Conservation (phyloP, 37 sponge, comb jelly and placozoan genomes). For the Agelas oroides region DNA sequence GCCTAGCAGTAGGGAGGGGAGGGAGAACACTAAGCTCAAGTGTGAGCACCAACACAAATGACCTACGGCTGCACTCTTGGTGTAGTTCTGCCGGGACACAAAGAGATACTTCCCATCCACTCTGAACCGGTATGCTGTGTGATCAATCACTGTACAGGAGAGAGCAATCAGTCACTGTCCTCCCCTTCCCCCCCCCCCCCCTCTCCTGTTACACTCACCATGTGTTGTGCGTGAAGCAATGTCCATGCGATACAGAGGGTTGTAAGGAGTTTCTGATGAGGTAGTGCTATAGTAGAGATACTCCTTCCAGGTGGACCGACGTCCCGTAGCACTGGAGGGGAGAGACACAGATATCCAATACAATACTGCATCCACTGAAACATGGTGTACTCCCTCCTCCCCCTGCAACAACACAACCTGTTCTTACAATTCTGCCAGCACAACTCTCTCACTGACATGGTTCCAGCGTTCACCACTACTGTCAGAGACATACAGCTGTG, state of each 20-base stretch:
- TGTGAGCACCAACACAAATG: not conserved
- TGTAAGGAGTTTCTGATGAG: not conserved
- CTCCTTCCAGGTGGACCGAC: not conserved
- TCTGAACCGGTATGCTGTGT: conserved; percentile 45
- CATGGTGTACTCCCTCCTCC: too few relatives aligned
- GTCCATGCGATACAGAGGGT: conserved; percentile 43
- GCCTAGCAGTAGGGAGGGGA: not conserved
- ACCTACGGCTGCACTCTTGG: conserved; percentile 5
- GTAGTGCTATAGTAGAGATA: conserved; percentile 32
- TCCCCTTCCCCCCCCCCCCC: not conserved
- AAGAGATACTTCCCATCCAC: conserved; percentile 71
- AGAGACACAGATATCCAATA: not conserved
- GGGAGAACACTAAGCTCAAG: too few relatives aligned
- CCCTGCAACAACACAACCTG: too few relatives aligned
- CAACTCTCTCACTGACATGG: not conserved
- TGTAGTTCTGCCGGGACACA: conserved; percentile 56
- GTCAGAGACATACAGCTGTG: conserved; percentile 32
- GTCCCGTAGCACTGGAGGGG: not conserved
- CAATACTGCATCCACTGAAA: too few relatives aligned
- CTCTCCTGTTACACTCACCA: not conserved
- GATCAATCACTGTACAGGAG: conserved; percentile 42
- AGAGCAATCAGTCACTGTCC: not conserved
- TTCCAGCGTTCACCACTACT: conserved; percentile 16
- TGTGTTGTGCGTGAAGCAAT: not conserved
- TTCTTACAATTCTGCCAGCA: conserved; percentile 33